These are phyloP conservation scores for Trileptium ribeirensis DNA, from an alignment of 2,888 invertebrate genomes.

Conservation along the genomic window DNA sequence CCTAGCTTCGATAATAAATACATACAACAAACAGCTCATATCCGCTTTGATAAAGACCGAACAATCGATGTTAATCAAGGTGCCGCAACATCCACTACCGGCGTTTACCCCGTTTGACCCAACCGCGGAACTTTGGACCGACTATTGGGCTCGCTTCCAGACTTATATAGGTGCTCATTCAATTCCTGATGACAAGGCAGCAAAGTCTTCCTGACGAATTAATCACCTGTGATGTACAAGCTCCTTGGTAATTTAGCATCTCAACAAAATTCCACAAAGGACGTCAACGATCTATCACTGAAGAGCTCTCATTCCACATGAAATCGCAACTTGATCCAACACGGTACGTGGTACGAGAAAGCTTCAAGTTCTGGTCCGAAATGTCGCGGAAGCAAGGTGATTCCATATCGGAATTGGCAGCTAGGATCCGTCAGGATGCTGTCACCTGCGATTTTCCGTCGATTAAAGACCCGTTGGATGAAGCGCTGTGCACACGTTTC, in stretches of 20 bases:
- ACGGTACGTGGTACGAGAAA: slow-evolving; percentile 32
- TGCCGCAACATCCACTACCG: no score
- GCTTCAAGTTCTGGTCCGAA: slow-evolving; percentile 31
- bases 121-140: background rate
- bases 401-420: slow-evolving; percentile 28
- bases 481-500: slow-evolving; percentile 4
- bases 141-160: slow-evolving; percentile 4
- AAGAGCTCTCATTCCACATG: background rate
- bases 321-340: slow-evolving; percentile 27
- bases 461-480: background rate
- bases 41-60: no score
- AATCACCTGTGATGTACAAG: background rate
- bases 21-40: no score
- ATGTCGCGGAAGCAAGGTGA: slow-evolving; percentile 33
- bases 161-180: slow-evolving; percentile 3
- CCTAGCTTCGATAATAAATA: no score
- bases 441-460: slow-evolving; percentile 31
- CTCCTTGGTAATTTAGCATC: background rate
- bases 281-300: slow-evolving; percentile 1
- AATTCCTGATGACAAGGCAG: background rate
- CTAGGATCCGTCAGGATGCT: slow-evolving; percentile 32
- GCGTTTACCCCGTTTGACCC: background rate
- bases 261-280: background rate
- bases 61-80: no score
- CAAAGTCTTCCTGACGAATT: slow-evolving; percentile 10